Evolutionary conservation across 2,113 vertebrate species (phyloP).

Genomic region (Isurus oxyrinchus): DNA sequence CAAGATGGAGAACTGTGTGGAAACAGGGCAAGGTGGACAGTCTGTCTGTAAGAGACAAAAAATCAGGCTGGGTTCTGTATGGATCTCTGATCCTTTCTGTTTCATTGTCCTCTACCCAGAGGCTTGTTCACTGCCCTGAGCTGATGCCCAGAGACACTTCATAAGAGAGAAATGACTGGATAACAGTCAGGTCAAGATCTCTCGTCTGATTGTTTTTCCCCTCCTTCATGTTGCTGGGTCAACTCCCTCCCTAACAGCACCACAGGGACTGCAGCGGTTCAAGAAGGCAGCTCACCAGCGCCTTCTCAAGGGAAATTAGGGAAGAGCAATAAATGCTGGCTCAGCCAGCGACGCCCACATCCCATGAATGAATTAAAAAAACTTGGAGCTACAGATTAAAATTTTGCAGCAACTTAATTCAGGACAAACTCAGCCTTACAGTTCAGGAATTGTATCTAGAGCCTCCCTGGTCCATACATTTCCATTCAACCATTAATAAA

Average conservation of each 20-base stretch:
- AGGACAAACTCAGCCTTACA: neutral
- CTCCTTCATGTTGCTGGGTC: too few species aligned
- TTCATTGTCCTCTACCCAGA: neutral
- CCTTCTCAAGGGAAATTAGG: too few species aligned
- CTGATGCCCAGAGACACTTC: too few species aligned
- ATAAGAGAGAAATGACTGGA: too few species aligned
- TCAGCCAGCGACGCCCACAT: too few species aligned
- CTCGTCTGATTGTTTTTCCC: too few species aligned
- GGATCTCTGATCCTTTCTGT: neutral
- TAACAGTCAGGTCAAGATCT: too few species aligned
- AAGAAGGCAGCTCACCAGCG: too few species aligned
- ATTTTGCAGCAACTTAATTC: neutral
- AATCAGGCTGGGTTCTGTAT: neutral
- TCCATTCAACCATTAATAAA: neutral
- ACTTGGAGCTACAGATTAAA: neutral
- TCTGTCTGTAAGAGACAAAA: neutral
- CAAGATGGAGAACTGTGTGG: neutral
- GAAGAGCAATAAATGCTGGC: too few species aligned
- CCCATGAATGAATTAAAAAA: too few species aligned
- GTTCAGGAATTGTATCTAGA: neutral
- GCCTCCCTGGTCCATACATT: neutral
- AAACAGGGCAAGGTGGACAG: neutral
- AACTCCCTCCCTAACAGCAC: too few species aligned
- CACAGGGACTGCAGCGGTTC: too few species aligned
- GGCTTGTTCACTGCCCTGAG: neutral